Base-by-base conservation (phyloP, 2,113 vertebrate species). In the Aptenodytes forsteri region DNA sequence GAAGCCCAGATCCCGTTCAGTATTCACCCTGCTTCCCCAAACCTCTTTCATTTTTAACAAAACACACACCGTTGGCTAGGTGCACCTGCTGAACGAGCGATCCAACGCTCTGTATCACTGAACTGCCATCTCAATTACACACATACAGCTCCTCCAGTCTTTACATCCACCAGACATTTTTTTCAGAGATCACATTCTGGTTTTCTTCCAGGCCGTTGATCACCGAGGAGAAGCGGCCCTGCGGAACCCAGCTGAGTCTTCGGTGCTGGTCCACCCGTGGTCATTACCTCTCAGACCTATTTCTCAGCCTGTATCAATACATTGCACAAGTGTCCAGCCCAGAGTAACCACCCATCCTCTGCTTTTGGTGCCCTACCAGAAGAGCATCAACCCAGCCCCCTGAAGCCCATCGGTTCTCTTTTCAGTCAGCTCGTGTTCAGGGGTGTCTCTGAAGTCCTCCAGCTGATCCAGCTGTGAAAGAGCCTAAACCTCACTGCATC, bases 231-330 rank as follows among this genome's bases (percentile, higher is more conserved):
- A 23, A 75, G 44, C 69, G 75, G 78, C 80, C 27, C 81, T 58
- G 44, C 73, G 65, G 81, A 85, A 44, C 32, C 26, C 56, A 79
- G 27, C 30, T 23, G 77, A 58, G 30, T 7, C 30, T 58, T 59
- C 0, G 1, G 69, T 44, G 36, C 59, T 32, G 26, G 32, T 49
- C 56, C 17, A 10, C 11, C 40, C 0, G 0, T 32, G 65, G 21
- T 42, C 4, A 0, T 23, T 9, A 38, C 50, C 26, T 20, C 50
- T 38, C 58, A 58, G 73, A 50, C 32, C 30, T 54, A 9, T 54
- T 61, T 75, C 44, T 44, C 59, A 58, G 16, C 61, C 54, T 26
- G 19, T n/a, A 16, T 16, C 40, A 25, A 30, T 6, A 30, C 38
- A 30, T 15, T 3, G 34, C 71, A n/a, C 62, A 26, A 30, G 25